These are phyloP conservation scores for Hirtodrosophila alboralis DNA, from an alignment of 2,888 invertebrate genomes.

Conservation along the genomic window DNA sequence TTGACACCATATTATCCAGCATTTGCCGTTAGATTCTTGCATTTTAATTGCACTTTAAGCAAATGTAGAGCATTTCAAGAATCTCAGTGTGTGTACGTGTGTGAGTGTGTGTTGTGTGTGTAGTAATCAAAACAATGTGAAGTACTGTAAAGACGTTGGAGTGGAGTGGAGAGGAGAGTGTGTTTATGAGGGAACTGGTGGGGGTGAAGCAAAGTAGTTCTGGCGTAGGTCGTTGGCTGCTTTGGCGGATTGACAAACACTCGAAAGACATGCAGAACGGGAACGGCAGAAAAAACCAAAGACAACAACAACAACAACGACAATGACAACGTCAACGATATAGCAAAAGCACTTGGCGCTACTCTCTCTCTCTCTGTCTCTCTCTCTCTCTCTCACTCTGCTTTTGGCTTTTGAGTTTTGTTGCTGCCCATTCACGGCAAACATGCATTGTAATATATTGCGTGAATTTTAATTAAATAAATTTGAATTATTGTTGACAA, in stretches of 20 bases:
- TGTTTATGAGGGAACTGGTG: background rate
- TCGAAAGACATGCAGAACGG: constrained; percentile 50
- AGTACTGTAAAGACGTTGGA: constrained; percentile 5
- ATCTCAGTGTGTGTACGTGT: constrained; percentile 15
- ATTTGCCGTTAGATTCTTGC: constrained; percentile 56
- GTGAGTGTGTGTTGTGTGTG: too few species aligned
- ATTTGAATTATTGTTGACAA: too few species aligned
- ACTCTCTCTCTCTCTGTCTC: constrained; percentile 23
- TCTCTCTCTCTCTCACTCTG: constrained; percentile 23
- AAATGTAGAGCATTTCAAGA: constrained; percentile 67
- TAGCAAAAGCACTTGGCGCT: constrained; percentile 43
- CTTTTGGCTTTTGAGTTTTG: constrained; percentile 24
- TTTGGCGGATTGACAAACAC: constrained; percentile 62
- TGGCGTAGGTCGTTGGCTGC: constrained; percentile 56
- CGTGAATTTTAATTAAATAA: too few species aligned
- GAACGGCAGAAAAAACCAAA: constrained; percentile 50
- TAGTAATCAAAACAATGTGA: constrained; percentile 49
- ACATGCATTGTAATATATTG: too few species aligned
- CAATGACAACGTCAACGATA: constrained; percentile 29
- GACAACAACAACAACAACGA: constrained; percentile 35
- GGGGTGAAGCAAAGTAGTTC: constrained; percentile 9
- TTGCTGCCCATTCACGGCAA: too few species aligned
- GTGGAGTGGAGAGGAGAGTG: background rate
- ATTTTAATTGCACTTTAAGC: constrained; percentile 64
- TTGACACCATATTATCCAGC: constrained; percentile 26